Conservation (phyloP, 1,140 invertebrate species). For the Sinonovacula constricta region DNA sequence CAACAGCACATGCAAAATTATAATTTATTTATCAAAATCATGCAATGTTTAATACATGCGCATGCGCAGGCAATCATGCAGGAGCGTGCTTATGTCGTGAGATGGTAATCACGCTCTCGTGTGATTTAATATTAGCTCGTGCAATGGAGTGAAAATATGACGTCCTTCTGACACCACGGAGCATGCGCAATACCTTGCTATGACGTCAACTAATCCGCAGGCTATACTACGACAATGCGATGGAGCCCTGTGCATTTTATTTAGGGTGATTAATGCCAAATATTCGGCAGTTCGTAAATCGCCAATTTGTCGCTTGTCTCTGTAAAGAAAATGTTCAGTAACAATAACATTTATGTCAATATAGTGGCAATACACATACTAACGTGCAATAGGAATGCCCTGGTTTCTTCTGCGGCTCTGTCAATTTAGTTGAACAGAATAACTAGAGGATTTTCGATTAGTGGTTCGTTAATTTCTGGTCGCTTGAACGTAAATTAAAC, state of each 20-base stretch:
- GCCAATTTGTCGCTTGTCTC: slow-evolving; percentile 53
- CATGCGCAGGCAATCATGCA: too few relatives aligned
- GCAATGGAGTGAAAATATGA: too few relatives aligned
- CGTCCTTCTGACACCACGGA: too few relatives aligned
- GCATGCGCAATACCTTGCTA: slow-evolving; percentile 45
- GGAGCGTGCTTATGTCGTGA: too few relatives aligned
- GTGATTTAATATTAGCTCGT: too few relatives aligned
- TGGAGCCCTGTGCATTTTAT: slow-evolving; percentile 34
- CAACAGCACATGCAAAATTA: too few relatives aligned
- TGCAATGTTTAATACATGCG: too few relatives aligned
- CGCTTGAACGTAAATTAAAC: too few relatives aligned
- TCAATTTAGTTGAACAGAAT: background rate
- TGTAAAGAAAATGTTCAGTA: slow-evolving; percentile 14
- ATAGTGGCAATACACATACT: background rate
- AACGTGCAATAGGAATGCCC: background rate
- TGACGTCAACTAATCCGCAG: slow-evolving; percentile 54
- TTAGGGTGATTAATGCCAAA: slow-evolving; percentile 50
- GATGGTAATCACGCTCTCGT: too few relatives aligned
- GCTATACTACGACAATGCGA: slow-evolving; percentile 45
- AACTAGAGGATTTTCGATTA: background rate
- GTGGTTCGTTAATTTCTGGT: background rate
- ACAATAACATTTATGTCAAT: background rate
- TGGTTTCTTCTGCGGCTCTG: too few relatives aligned
- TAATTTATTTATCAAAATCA: too few relatives aligned
- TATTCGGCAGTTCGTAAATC: slow-evolving; percentile 52